Evolutionary conservation across 1,140 invertebrate genomes (phyloP).

Genomic region (Ganaspis sp.): DNA sequence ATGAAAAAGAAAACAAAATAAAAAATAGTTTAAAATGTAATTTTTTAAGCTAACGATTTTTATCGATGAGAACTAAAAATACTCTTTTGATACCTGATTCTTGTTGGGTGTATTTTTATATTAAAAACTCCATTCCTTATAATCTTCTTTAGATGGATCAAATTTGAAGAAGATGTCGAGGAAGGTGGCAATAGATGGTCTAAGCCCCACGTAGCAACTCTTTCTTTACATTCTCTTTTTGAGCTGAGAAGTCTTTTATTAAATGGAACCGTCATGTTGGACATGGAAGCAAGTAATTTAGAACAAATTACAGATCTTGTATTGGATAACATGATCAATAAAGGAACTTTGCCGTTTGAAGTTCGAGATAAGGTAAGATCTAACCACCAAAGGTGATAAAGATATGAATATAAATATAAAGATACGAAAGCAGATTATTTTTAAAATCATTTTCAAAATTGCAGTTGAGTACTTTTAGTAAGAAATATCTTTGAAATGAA

Average conservation of each 20-base stretch:
- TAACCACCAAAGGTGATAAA: not conserved
- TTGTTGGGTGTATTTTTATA: not conserved
- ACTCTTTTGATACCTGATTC: too few species aligned
- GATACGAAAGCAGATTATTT: too few species aligned
- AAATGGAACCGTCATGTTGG: conserved; percentile 93
- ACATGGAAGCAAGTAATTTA: conserved; percentile 90
- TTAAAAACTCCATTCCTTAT: conserved; percentile 8
- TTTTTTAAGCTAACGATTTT: too few species aligned
- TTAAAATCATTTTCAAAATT: too few species aligned
- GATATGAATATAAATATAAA: too few species aligned
- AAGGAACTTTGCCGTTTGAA: conserved; percentile 84
- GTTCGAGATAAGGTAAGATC: conserved; percentile 84
- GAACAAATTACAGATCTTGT: conserved; percentile 94
- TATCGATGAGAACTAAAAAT: too few species aligned
- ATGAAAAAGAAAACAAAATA: too few species aligned
- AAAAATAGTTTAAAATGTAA: too few species aligned
- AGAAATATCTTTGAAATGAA: too few species aligned
- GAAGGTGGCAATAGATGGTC: conserved; percentile 96
- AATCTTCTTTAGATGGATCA: conserved; percentile 86
- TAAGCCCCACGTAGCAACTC: conserved; percentile 94
- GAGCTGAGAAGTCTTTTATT: conserved; percentile 91
- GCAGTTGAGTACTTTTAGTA: too few species aligned
- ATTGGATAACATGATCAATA: conserved; percentile 93
- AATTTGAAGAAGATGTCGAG: conserved; percentile 96
- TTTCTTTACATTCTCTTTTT: conserved; percentile 93